A percentile compares a stretch with the other conserved stretches of the same genome.
Evolutionary conservation across 37 sponge, comb jelly and placozoan species (phyloP).

Genomic region (Amphimedon queenslandica): DNA sequence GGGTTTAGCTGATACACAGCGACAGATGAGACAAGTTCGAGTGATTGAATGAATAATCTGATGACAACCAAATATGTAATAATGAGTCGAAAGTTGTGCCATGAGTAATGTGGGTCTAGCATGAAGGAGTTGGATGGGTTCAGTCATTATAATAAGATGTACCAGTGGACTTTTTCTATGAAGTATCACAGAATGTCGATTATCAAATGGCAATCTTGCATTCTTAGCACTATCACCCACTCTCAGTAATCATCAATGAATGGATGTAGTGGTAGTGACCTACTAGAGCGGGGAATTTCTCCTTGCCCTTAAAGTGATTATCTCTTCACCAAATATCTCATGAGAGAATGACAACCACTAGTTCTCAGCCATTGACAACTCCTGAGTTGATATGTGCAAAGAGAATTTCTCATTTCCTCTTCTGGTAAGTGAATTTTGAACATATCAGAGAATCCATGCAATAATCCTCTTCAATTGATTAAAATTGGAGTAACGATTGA

Average conservation of each 20-base stretch:
- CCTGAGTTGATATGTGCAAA: no score
- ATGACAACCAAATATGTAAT: conserved; percentile 30
- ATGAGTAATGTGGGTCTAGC: conserved; percentile 21
- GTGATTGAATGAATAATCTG: conserved; percentile 21
- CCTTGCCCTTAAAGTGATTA: no score
- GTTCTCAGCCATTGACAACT: no score
- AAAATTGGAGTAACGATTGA: no score
- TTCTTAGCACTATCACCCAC: conserved; percentile 30
- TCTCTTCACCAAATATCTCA: no score
- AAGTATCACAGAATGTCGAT: conserved; percentile 25
- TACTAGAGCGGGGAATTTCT: no score
- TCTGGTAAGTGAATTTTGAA: no score
- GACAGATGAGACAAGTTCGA: conserved; percentile 33
- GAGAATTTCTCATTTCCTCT: no score
- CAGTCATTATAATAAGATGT: conserved; percentile 20
- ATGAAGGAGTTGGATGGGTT: conserved; percentile 25
- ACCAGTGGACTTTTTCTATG: conserved; percentile 23
- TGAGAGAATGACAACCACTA: no score
- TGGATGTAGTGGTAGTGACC: conserved; percentile 8
- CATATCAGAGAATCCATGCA: no score
- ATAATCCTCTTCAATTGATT: no score
- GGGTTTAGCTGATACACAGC: conserved; percentile 19
- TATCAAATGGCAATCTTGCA: conserved; percentile 13
- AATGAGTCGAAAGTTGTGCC: conserved; percentile 11
- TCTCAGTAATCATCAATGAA: conserved; percentile 40